A percentile compares a stretch with the other conserved stretches of the same genome.
Evolutionary conservation across 92 coral and sea anemone genomes (phyloP).

Genomic region (Parazoanthus darwini): DNA sequence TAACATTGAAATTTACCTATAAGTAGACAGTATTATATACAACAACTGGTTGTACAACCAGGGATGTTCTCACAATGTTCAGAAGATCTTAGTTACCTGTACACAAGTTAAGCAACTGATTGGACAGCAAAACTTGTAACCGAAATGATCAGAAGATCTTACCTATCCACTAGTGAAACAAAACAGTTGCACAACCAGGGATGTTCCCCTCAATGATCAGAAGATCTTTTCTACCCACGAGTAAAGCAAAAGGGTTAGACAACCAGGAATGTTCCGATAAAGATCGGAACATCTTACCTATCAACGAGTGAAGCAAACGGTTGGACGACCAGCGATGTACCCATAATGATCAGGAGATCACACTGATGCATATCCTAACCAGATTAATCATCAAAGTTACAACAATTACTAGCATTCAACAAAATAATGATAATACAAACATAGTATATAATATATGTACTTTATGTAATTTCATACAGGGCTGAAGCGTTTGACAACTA

Average conservation of each 20-base stretch:
- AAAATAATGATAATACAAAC: too few species aligned
- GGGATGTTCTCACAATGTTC: too few species aligned
- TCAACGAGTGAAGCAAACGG: conserved; percentile 91
- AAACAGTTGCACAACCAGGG: too few species aligned
- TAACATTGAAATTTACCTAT: not conserved
- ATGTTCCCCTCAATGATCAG: too few species aligned
- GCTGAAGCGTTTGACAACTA: too few species aligned
- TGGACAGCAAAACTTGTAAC: too few species aligned
- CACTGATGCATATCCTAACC: conserved; percentile 83
- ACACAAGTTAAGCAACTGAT: too few species aligned
- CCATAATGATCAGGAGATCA: conserved; percentile 95
- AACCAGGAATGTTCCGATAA: conserved; percentile 89
- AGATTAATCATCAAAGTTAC: not conserved
- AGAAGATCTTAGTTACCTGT: too few species aligned
- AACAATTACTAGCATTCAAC: not conserved
- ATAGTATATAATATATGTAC: too few species aligned
- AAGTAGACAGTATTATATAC: not conserved
- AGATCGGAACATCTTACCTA: conserved; percentile 65
- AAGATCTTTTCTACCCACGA: conserved; percentile 70
- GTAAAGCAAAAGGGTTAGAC: conserved; percentile 95
- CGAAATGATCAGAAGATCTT: too few species aligned
- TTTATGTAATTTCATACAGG: too few species aligned
- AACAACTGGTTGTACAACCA: conserved; percentile 91
- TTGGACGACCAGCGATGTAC: conserved; percentile 93
- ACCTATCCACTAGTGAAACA: too few species aligned